Evolutionary conservation across 2,113 vertebrate species (phyloP).

Genomic region (Arvicanthis niloticus): DNA sequence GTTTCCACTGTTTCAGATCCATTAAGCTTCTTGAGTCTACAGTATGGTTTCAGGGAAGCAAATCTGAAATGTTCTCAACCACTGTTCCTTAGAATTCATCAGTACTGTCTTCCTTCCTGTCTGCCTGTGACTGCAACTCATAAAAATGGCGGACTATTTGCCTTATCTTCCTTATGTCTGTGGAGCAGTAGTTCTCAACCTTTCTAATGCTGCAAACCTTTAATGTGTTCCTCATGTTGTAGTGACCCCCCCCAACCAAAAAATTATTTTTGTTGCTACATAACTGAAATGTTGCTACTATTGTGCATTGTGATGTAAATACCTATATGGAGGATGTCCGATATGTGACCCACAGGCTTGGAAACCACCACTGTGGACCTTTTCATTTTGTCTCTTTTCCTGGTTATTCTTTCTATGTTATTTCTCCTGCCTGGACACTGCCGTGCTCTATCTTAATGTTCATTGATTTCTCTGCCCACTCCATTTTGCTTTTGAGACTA

Average conservation of each 20-base stretch:
- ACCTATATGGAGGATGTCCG: too few species aligned
- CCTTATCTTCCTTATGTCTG: background rate
- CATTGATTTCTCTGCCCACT: too few species aligned
- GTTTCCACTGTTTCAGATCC: background rate
- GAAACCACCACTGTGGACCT: background rate
- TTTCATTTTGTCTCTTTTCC: background rate
- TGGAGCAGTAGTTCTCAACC: too few species aligned
- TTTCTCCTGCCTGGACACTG: too few species aligned
- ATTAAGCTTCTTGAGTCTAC: background rate
- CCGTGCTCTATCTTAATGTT: background rate
- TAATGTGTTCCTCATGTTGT: background rate
- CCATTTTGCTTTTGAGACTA: background rate
- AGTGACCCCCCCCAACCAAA: background rate
- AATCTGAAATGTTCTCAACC: background rate
- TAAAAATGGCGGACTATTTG: background rate
- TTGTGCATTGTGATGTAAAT: too few species aligned
- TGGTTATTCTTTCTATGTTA: too few species aligned
- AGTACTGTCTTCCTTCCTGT: background rate
- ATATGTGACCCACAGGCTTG: too few species aligned
- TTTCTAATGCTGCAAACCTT: too few species aligned
- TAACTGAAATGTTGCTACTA: too few species aligned
- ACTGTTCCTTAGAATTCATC: background rate
- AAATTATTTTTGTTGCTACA: too few species aligned
- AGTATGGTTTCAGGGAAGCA: background rate
- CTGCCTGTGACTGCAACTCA: background rate